Percentiles rank a stretch among this genome's conserved stretches.
These are phyloP conservation scores for Noctua janthina DNA, from an alignment of 2,888 invertebrate genomes.

Conservation along the genomic window DNA sequence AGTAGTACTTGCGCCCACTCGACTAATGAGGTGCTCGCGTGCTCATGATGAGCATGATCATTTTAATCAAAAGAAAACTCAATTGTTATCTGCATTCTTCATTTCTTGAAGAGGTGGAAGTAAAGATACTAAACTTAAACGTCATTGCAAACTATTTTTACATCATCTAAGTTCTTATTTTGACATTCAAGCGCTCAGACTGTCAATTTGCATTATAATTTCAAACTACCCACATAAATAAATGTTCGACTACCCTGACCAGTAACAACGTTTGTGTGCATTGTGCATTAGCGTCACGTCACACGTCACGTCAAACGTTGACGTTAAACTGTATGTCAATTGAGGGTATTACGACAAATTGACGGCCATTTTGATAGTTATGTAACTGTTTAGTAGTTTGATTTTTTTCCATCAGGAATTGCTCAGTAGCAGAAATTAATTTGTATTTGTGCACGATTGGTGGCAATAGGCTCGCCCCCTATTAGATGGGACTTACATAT, in stretches of 20 bases:
- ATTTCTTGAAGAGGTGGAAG: background rate
- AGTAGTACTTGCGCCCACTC: background rate
- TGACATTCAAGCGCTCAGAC: background rate
- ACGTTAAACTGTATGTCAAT: slow-evolving; percentile 15
- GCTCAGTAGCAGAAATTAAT: background rate
- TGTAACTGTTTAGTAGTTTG: background rate
- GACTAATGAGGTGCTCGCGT: background rate
- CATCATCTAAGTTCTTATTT: background rate
- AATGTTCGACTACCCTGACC: slow-evolving; percentile 23
- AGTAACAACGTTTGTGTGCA: slow-evolving; percentile 25
- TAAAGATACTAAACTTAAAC: background rate
- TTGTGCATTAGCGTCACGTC: slow-evolving; percentile 32
- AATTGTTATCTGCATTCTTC: background rate
- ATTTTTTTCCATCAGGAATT: background rate
- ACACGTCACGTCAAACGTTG: slow-evolving; percentile 25
- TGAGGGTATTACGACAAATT: slow-evolving; percentile 31
- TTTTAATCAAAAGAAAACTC: background rate
- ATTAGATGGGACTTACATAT: background rate
- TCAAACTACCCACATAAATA: background rate
- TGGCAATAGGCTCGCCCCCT: background rate
- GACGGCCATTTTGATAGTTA: background rate
- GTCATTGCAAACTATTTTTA: background rate
- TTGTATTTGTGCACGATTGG: background rate
- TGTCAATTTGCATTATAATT: background rate
- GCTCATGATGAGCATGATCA: background rate